Percentiles rank a stretch among this genome's conserved stretches.
Conservation (phyloP, 2,113 vertebrate genomes). For the Spilogale gracilis region DNA sequence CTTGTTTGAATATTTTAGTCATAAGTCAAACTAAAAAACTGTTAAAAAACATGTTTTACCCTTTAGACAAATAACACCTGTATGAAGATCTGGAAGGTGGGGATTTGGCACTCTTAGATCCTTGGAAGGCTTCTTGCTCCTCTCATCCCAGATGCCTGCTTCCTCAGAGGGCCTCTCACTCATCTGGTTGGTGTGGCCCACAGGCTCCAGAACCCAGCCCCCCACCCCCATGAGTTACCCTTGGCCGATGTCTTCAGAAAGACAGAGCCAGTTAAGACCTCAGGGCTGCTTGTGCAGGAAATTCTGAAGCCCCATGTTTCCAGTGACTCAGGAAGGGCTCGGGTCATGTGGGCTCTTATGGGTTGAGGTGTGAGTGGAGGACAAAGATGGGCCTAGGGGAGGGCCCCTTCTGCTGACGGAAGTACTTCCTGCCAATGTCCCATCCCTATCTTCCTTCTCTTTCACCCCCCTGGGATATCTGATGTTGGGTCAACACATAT, state of each 20-base stretch:
- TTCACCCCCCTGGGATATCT: neutral
- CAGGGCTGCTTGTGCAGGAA: no score
- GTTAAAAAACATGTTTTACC: neutral
- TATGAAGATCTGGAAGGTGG: neutral
- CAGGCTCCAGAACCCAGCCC: neutral
- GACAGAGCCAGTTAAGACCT: neutral
- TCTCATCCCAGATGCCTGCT: no score
- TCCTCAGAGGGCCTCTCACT: neutral
- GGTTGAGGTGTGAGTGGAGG: no score
- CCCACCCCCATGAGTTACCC: accelerated
- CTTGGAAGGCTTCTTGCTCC: neutral
- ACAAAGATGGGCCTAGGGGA: accelerated
- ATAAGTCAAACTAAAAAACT: neutral
- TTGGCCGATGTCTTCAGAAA: neutral
- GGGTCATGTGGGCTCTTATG: neutral
- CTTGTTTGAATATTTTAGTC: neutral
- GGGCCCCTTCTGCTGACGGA: no score
- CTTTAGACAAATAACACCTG: neutral
- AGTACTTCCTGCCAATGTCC: neutral
- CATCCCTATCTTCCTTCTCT: neutral
- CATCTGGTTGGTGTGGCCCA: accelerated
- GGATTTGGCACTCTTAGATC: neutral
- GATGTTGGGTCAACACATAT: neutral
- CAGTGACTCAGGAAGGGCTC: neutral
- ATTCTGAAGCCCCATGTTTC: neutral